Evolutionary conservation across 2,113 vertebrate genomes (phyloP).

Genomic region (Ciconia maguari): DNA sequence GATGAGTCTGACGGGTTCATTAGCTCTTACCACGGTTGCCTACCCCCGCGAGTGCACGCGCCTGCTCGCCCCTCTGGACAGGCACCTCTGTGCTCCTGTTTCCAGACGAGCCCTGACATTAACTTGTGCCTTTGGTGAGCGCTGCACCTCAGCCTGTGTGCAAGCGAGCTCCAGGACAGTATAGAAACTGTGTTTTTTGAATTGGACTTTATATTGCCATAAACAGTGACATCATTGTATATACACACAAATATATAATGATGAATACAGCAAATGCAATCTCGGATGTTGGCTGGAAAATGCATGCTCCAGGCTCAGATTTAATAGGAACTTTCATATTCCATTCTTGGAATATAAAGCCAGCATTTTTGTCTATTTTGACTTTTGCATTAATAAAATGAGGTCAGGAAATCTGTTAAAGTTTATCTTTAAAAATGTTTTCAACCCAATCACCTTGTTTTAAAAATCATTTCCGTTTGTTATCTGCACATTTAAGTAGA

Average conservation of each 20-base stretch:
- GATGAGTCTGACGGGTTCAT: background rate
- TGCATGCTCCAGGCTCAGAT: background rate
- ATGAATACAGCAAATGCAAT: background rate
- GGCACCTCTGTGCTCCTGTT: background rate
- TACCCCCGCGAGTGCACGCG: rapidly evolving
- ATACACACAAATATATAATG: background rate
- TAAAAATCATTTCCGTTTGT: conserved; percentile 60
- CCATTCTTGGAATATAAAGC: background rate
- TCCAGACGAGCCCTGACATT: background rate
- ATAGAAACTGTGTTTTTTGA: background rate
- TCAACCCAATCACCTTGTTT: conserved; percentile 47
- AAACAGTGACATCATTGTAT: conserved; percentile 38
- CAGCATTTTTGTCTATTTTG: conserved; percentile 8
- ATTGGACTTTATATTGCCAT: background rate
- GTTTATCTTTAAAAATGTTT: conserved; percentile 50
- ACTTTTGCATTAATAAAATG: conserved; percentile 45
- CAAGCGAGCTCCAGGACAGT: background rate
- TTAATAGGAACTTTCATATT: conserved; percentile 26
- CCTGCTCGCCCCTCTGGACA: rapidly evolving
- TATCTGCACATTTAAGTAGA: conserved; percentile 5
- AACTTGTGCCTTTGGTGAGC: background rate
- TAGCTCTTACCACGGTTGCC: background rate
- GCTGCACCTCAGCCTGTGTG: background rate
- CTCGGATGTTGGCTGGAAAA: background rate
- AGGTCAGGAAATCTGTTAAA: conserved; percentile 49